Conservation (phyloP, 1,140 invertebrate species). For the Drosophila ambigua region DNA sequence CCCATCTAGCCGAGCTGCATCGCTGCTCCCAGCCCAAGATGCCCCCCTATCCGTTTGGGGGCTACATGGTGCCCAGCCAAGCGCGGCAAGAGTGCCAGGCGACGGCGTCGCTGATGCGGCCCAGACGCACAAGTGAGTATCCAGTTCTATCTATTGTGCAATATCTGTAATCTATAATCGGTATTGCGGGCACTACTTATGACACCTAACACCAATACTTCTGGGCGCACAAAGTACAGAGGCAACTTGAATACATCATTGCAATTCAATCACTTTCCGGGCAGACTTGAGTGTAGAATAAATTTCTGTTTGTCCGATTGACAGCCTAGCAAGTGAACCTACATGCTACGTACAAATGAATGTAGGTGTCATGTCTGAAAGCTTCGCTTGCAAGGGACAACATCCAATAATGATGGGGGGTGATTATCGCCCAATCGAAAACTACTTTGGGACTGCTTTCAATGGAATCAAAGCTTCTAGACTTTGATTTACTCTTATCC, state of each 20-base stretch:
- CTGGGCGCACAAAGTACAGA: slow-evolving; percentile 55
- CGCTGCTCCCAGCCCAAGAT: slow-evolving; percentile 81
- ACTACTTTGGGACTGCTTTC: no score
- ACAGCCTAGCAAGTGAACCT: no score
- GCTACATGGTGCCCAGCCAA: slow-evolving; percentile 68
- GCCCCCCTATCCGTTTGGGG: slow-evolving; percentile 80
- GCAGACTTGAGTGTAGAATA: background rate
- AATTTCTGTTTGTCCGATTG: no score
- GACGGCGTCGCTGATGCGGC: slow-evolving; percentile 50
- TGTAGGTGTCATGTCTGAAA: no score
- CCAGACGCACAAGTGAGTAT: slow-evolving; percentile 83
- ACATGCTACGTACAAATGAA: no score
- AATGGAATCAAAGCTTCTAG: no score
- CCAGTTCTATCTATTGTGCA: slow-evolving; percentile 25
- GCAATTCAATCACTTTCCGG: slow-evolving; percentile 8
- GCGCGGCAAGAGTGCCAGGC: slow-evolving; percentile 45
- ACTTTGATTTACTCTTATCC: no score
- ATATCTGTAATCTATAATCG: slow-evolving; percentile 16
- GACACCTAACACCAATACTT: slow-evolving; percentile 1
- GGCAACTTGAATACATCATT: slow-evolving; percentile 12
- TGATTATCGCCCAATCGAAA: no score
- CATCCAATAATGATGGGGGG: no score
- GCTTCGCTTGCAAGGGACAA: no score
- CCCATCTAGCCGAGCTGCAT: slow-evolving; percentile 58
- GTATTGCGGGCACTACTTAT: slow-evolving; percentile 4